Base-by-base conservation (phyloP, 1,140 invertebrate genomes). In the Mycetomoellerius zeteki region DNA sequence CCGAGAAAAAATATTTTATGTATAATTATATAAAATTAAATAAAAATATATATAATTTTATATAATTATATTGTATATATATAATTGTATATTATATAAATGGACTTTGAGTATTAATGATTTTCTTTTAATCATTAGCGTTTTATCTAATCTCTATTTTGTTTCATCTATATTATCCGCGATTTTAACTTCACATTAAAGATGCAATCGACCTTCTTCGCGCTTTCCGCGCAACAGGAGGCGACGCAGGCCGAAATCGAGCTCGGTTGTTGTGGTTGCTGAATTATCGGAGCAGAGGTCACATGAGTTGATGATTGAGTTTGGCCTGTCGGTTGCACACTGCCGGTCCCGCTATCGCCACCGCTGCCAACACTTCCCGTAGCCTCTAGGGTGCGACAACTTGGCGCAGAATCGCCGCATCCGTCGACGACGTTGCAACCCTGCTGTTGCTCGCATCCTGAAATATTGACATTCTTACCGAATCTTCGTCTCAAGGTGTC, bases 161-260 rank as follows among this genome's bases (percentile, higher is more conserved):
- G 5, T 47, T 77, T 43, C 33, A 43, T 24, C 2, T 76, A 37
- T 76, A 37, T 3, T 54, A 21, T 30, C 19, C 14, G 0, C 75
- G 8, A 50, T 12, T 78, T 47, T 3, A 69, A n/a, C n/a, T 56
- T 43, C 16, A 50, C 47, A 2, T 56, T 58, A 14, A 10, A 81
- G 10, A 71, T 30, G 16, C 3, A 43, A 56, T 56, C 33, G 21
- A 95, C 95, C 93, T 95, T 95, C 88, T 92, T 95, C 0, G 95
- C 94, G 19, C 93, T 94, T 75, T 94, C 94, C 10, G 94, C 94
- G 76, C 95, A 95, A 82, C 94, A 95, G 43, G 94, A 95, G 7
- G 93, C 86, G 67, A 94, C 93, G 88, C 94, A 95, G 7, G 92
- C 82, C 16, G 91, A 89, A 62, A 94, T 52, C 30, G 94, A 94